Evolutionary conservation across 2,113 vertebrate species (phyloP), one percentile per base, ranked within the genome.

Genomic region (Uropsilus gracilis): DNA sequence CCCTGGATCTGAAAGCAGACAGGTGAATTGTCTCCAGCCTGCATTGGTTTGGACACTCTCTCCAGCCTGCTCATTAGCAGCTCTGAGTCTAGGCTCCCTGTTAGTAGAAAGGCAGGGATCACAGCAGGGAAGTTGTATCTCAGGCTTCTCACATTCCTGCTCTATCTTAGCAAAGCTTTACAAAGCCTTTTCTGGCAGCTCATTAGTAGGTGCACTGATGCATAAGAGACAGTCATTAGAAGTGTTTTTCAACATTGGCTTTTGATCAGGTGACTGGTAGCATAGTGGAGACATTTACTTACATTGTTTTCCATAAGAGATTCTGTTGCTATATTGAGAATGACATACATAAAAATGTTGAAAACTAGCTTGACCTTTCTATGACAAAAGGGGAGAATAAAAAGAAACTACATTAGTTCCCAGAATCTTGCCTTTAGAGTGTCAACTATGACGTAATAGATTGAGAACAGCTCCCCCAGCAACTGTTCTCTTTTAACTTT

Each of bases 171-270:
- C 99, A 98, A 99, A 98, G 99, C 99, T 99, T 99, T 98, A 98
- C 98, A 99, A 99, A 99, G 99, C 99, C 99, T 99, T 99, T 99
- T 98, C 99, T 99, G 99, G 99, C 99, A 99, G 99, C 99, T 99
- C 99, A 99, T 99, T 99, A 99, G 99, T 99, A 99, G 99, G 99
- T 99, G 99, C 99, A 99, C 98, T 99, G 99, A 99, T 99, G 99
- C 99, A 99, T 99, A 99, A 99, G 99, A 99, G 99, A 99, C 99
- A 99, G 99, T 99, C 99, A 99, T 99, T 99, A 99, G 99, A 99
- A 99, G 98, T 98, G 98, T 99, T 99, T 99, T 99, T 98, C 98
- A 99, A 99, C 99, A 99, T 97, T 99, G 98, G 97, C 99, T 99
- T 99, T 99, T 99, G 99, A 99, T 99, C 99, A 99, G 98, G 98